Percentiles rank a stretch among this genome's conserved stretches.
phyloP scores from a whole-genome alignment of 2,797 vertebrate genomes.

The Rachycentron canadum region DNA sequence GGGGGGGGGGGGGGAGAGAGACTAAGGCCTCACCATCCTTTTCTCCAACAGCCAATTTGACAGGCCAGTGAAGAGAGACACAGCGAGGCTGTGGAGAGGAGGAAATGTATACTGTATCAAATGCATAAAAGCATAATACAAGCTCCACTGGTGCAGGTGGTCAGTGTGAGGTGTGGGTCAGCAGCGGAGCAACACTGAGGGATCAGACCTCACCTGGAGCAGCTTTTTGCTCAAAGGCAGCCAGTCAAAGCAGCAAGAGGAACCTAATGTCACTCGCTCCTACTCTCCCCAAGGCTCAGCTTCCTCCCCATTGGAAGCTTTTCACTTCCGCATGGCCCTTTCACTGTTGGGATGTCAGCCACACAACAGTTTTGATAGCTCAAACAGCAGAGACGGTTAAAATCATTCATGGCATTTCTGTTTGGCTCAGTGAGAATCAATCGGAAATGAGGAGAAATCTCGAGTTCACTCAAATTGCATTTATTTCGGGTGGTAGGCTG shows the following conservation, averaged over 20 bases:
- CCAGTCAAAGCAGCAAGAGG: constrained; percentile 21
- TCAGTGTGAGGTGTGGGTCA: constrained; percentile 39
- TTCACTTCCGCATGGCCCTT: constrained; percentile 28
- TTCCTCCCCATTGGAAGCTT: constrained; percentile 19
- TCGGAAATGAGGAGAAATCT: too few relatives aligned
- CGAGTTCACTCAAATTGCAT: too few relatives aligned
- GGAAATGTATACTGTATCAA: constrained; percentile 62
- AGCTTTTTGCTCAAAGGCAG: constrained; percentile 31
- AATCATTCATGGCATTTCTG: too few relatives aligned
- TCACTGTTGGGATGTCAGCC: neutral
- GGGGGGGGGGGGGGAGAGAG: too few relatives aligned
- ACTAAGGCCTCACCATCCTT: constrained; percentile 50
- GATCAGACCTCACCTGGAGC: constrained; percentile 62
- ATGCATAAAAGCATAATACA: constrained; percentile 62
- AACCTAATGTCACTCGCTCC: constrained; percentile 25
- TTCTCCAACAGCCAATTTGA: constrained; percentile 71
- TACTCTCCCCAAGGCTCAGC: neutral
- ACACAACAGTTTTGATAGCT: neutral
- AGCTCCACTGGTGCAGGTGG: constrained; percentile 65
- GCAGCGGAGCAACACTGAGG: constrained; percentile 29
- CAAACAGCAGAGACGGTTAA: too few relatives aligned
- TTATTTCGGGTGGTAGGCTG: too few relatives aligned
- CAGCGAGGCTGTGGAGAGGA: constrained; percentile 30
- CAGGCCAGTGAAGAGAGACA: constrained; percentile 71
- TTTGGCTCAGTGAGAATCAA: too few relatives aligned